These are phyloP conservation scores for Aelia acuminata DNA, from an alignment of 2,888 invertebrate species.

Conservation along the genomic window DNA sequence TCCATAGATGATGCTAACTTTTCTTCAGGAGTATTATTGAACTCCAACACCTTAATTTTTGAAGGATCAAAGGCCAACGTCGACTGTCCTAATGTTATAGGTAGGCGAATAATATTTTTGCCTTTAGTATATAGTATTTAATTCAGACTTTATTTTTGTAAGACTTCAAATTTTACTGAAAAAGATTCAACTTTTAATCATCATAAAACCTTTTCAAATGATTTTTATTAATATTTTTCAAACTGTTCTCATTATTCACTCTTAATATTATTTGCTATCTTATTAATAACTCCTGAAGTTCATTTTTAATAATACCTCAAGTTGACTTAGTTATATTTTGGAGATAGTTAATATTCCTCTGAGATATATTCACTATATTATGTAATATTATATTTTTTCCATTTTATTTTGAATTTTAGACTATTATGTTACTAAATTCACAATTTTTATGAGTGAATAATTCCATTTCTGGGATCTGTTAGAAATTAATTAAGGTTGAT, in stretches of 20 bases:
- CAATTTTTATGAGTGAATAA: too few species aligned
- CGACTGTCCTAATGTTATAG: conserved; percentile 68
- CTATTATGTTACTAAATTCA: too few species aligned
- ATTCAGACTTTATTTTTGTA: too few species aligned
- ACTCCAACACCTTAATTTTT: conserved; percentile 65
- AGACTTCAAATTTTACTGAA: too few species aligned
- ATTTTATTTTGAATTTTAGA: too few species aligned
- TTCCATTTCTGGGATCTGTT: too few species aligned
- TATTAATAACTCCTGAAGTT: neutral
- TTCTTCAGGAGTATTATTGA: conserved; percentile 68
- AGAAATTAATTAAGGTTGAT: too few species aligned
- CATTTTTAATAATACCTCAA: neutral
- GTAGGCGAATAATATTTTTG: too few species aligned
- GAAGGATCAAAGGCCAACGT: conserved; percentile 65
- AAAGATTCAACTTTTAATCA: too few species aligned
- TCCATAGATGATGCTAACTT: conserved; percentile 69
- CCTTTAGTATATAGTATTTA: too few species aligned
- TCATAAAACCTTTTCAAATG: neutral
- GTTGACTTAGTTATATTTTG: neutral
- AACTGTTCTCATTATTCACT: neutral
- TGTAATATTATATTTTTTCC: too few species aligned
- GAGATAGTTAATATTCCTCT: neutral
- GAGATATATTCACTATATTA: neutral
- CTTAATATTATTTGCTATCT: neutral
- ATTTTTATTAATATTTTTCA: neutral